These are phyloP conservation scores for Diabrotica undecimpunctata DNA, from an alignment of 1,140 invertebrate genomes.

Conservation along the genomic window DNA sequence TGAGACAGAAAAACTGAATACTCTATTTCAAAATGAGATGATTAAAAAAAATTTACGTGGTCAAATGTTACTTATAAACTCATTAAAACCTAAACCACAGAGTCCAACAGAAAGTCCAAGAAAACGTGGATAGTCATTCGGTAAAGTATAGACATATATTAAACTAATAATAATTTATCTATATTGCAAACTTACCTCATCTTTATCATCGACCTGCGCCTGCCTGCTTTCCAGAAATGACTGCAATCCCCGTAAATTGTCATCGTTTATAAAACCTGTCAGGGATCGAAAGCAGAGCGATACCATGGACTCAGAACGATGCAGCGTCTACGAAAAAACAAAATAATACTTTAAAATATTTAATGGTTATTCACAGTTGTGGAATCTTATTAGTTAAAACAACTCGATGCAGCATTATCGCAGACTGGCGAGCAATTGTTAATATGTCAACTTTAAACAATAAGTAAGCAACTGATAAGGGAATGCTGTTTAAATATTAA, in stretches of 20 bases:
- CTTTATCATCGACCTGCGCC: slow-evolving; percentile 80
- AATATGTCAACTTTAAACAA: neutral
- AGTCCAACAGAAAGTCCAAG: too few relatives aligned
- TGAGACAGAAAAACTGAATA: too few relatives aligned
- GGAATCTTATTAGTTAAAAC: neutral
- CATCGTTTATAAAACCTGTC: slow-evolving; percentile 73
- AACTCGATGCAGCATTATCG: neutral
- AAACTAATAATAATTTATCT: too few relatives aligned
- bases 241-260: slow-evolving; percentile 75
- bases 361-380: neutral
- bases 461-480: neutral
- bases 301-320: slow-evolving; percentile 79
- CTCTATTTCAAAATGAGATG: too few relatives aligned
- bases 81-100: too few relatives aligned
- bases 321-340: slow-evolving; percentile 53
- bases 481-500: neutral
- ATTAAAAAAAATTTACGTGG: too few relatives aligned
- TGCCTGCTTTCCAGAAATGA: slow-evolving; percentile 78
- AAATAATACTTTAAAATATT: neutral
- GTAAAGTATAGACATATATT: too few relatives aligned
- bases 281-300: slow-evolving; percentile 75
- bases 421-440: neutral
- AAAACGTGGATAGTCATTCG: too few relatives aligned
- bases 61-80: too few relatives aligned
- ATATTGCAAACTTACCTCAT: slow-evolving; percentile 70